phyloP scores from a whole-genome alignment of 2,113 vertebrate genomes.

The human (Homo sapiens) region GRCh38 chr16:67129501-67130000 shows the following conservation, averaged over 20 bases:
- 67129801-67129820: constrained; percentile 46
- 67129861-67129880: constrained; percentile 25
- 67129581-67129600: neutral
- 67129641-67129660: neutral
- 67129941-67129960: neutral
- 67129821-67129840: constrained; percentile 36
- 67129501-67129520: neutral
- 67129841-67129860: neutral
- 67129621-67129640: neutral
- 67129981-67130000: neutral
- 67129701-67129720: neutral
- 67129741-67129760: neutral
- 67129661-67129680: neutral
- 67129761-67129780: neutral
- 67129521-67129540: neutral
- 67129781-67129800: neutral
- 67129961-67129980: constrained; percentile 7
- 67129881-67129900: neutral
- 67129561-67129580: neutral
- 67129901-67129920: constrained; percentile 1
- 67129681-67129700: neutral
- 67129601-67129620: neutral
- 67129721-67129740: neutral
- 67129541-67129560: neutral
- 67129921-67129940: neutral